Evolutionary conservation across 1,140 invertebrate species (phyloP), one percentile per base, ranked within the genome.

Genomic region (Drosophila simulans): DNA sequence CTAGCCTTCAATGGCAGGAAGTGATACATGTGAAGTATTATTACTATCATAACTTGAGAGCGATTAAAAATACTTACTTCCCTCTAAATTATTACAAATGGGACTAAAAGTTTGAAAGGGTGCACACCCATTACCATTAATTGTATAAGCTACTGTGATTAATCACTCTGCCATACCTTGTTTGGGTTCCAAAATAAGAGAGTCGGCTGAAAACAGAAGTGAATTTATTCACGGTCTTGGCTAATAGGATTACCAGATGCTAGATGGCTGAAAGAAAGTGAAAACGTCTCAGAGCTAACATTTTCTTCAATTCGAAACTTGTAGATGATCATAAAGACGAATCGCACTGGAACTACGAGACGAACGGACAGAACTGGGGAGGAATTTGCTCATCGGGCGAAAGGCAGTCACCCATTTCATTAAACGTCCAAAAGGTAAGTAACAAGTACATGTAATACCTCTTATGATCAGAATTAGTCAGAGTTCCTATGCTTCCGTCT

Each of bases 331-430:
- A n/a, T 42, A 51, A 55, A 42, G 12, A 35, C 34, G 62, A 53
- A 10, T 8, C 49, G 31, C 54, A 77, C 22, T 77, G 74, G 74
- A 77, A 77, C 37, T 77, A 77, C 22, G 62, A 77, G 52, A 56
- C 51, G 15, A 46, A 69, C 37, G 74, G 74, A 1, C 17, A 37
- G 10, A 40, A 77, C 42, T 77, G 74, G 74, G 73, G 51, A 27
- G 52, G 64, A 8, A 54, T 40, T n/a, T 77, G 74, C 46, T 15
- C 42, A 3, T 52, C 74, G 20, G 81, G 81, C 15, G 8, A 42
- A 5, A 48, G 56, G 5, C 81, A 85, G 40, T 85, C 81, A 1
- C 81, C 81, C 20, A 54, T 85, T 27, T 60, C 72, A 7, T 45
- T 85, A 15, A 55, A 42, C 8, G 31, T 42, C 25, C 60, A 76